A percentile compares a stretch with the other conserved stretches of the same genome.
phyloP scores from a whole-genome alignment of 2,888 invertebrate genomes.

The Drosophila rellima region DNA sequence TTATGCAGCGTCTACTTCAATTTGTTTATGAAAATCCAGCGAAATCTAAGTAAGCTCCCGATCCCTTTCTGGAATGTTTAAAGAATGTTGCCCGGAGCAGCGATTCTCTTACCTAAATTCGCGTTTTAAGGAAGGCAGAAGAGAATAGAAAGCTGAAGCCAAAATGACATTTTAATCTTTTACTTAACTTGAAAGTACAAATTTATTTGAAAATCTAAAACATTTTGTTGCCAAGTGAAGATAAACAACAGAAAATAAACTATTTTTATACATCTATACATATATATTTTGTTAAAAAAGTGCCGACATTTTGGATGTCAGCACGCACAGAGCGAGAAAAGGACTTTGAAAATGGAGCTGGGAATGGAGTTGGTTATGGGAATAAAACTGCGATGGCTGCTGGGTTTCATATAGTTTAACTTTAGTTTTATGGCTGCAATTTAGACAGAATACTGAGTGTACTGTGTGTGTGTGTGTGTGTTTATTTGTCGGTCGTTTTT shows the following conservation, averaged over 20 bases:
- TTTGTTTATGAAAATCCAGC: slow-evolving; percentile 48
- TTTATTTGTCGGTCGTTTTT: slow-evolving; percentile 30
- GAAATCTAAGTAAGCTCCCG: slow-evolving; percentile 12
- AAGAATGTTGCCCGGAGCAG: slow-evolving; percentile 35
- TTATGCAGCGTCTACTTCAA: slow-evolving; percentile 51
- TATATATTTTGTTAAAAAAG: slow-evolving; percentile 68
- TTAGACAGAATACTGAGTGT: slow-evolving; percentile 70
- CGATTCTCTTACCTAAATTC: not conserved
- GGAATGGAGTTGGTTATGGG: slow-evolving; percentile 7
- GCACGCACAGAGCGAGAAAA: slow-evolving; percentile 47
- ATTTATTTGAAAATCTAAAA: slow-evolving; percentile 70
- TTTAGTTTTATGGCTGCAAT: slow-evolving; percentile 81
- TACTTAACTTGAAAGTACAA: slow-evolving; percentile 80
- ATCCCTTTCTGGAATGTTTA: slow-evolving; percentile 10
- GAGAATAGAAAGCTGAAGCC: slow-evolving; percentile 16
- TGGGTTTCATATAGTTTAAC: slow-evolving; percentile 70
- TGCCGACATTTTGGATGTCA: slow-evolving; percentile 81
- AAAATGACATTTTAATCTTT: slow-evolving; percentile 73
- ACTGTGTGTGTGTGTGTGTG: slow-evolving; percentile 19
- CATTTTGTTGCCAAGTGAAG: slow-evolving; percentile 36
- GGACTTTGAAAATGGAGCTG: slow-evolving; percentile 29
- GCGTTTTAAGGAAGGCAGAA: not conserved
- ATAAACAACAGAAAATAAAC: slow-evolving; percentile 14
- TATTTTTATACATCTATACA: slow-evolving; percentile 11
- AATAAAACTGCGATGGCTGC: slow-evolving; percentile 19